Evolutionary conservation across 2,888 invertebrate species (phyloP).

Genomic region (Eupithecia dodoneata): DNA sequence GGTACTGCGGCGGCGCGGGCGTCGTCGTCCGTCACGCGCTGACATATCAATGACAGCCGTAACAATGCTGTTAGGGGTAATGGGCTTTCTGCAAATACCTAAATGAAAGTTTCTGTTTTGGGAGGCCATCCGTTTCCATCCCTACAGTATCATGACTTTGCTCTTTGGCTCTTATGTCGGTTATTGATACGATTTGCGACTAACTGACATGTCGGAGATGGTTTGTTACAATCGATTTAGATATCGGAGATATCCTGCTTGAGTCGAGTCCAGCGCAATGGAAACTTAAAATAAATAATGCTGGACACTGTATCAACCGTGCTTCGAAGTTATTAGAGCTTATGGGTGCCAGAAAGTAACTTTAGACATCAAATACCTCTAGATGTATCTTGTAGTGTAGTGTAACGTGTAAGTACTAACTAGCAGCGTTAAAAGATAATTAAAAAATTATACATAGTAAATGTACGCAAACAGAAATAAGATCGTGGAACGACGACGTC

Average conservation of each 20-base stretch:
- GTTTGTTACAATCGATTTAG: background rate
- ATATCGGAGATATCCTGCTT: too few relatives aligned
- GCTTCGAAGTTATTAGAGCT: background rate
- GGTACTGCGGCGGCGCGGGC: conserved; percentile 28
- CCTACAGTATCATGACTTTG: background rate
- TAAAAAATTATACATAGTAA: background rate
- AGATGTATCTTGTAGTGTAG: background rate
- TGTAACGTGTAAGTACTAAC: background rate
- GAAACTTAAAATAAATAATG: too few relatives aligned
- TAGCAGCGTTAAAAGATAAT: background rate
- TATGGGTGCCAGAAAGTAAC: background rate
- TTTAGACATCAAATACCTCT: background rate
- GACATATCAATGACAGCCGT: conserved; percentile 33
- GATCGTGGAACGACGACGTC: conserved; percentile 11
- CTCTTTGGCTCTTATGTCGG: background rate
- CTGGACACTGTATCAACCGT: background rate
- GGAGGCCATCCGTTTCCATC: background rate
- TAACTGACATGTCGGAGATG: background rate
- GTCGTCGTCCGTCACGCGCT: conserved; percentile 29
- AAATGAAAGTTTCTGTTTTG: background rate
- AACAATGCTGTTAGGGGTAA: conserved; percentile 22
- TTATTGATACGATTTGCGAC: background rate
- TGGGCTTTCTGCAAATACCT: conserved; percentile 16
- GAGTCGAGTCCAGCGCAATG: too few relatives aligned
- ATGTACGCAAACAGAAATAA: conserved; percentile 12